phyloP scores from a whole-genome alignment of 2,113 vertebrate genomes.

The Lycaon pictus region DNA sequence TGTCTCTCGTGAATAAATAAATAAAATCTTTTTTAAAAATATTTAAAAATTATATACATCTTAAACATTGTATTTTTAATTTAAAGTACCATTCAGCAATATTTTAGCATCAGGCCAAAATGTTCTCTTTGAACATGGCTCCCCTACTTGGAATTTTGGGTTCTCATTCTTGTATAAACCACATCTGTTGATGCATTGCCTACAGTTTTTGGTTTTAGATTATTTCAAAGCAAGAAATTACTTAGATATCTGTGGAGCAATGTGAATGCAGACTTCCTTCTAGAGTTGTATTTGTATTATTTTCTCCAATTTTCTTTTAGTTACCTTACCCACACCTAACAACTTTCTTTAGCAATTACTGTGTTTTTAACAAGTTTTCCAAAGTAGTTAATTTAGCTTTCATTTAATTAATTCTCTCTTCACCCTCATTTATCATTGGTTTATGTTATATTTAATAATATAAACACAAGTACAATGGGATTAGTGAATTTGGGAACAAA shows the following conservation, averaged over 20 bases:
- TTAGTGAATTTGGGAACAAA: slow-evolving; percentile 30
- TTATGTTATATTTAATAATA: slow-evolving; percentile 39
- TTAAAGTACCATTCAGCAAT: not conserved
- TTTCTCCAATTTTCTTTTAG: slow-evolving; percentile 17
- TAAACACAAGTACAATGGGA: slow-evolving; percentile 5
- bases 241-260: not conserved
- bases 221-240: slow-evolving; percentile 37
- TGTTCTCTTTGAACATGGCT: not conserved
- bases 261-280: not conserved
- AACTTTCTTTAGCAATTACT: slow-evolving; percentile 39
- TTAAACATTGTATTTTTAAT: slow-evolving; percentile 17
- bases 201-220: not conserved
- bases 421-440: not conserved
- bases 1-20: too few species aligned
- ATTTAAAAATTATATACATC: not conserved
- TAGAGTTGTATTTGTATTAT: not conserved
- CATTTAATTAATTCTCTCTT: slow-evolving; percentile 32
- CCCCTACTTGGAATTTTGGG: not conserved
- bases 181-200: not conserved
- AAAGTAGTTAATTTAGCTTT: slow-evolving; percentile 45
- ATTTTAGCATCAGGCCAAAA: not conserved
- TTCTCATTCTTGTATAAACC: not conserved
- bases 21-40: too few species aligned
- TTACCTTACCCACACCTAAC: not conserved
- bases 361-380: slow-evolving; percentile 1